phyloP scores from a whole-genome alignment of 2,888 invertebrate genomes.

The Drosophila siamana region DNA sequence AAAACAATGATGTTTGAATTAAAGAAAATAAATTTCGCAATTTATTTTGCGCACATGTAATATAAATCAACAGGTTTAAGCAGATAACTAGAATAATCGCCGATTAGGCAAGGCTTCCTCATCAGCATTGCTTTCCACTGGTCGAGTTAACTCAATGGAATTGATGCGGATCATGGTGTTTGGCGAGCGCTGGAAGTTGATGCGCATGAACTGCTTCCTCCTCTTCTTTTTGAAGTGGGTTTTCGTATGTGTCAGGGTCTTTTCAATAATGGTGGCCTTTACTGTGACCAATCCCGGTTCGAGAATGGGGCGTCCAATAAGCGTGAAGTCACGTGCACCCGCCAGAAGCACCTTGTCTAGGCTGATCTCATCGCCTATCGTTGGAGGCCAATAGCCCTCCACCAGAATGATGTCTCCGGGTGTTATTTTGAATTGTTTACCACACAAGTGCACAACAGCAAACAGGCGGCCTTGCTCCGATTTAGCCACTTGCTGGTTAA shows the following conservation, averaged over 20 bases:
- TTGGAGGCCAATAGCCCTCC: conserved; percentile 94
- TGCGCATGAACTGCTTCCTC: conserved; percentile 91
- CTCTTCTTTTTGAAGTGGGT: conserved; percentile 91
- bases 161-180: conserved; percentile 92
- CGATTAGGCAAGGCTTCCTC: conserved; percentile 30
- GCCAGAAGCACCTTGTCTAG: conserved; percentile 94
- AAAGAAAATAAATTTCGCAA: neutral
- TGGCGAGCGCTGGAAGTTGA: conserved; percentile 89
- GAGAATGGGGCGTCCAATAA: conserved; percentile 92
- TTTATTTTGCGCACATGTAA: conserved; percentile 20
- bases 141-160: conserved; percentile 88
- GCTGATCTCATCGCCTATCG: conserved; percentile 91
- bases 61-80: conserved; percentile 26
- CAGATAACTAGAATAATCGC: conserved; percentile 63
- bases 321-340: conserved; percentile 92
- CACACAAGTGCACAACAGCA: conserved; percentile 92
- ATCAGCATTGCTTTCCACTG: conserved; percentile 54
- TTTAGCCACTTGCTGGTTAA: conserved; percentile 76
- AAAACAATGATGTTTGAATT: neutral
- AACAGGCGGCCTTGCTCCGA: conserved; percentile 86
- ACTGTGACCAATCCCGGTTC: conserved; percentile 90
- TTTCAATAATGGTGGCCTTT: conserved; percentile 93
- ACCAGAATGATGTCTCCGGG: conserved; percentile 93
- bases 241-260: conserved; percentile 92
- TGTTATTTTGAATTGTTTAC: conserved; percentile 94